Percentiles rank a stretch among this genome's conserved stretches.
Conservation (phyloP, 2,888 invertebrate species). For the Lissonota sp. region DNA sequence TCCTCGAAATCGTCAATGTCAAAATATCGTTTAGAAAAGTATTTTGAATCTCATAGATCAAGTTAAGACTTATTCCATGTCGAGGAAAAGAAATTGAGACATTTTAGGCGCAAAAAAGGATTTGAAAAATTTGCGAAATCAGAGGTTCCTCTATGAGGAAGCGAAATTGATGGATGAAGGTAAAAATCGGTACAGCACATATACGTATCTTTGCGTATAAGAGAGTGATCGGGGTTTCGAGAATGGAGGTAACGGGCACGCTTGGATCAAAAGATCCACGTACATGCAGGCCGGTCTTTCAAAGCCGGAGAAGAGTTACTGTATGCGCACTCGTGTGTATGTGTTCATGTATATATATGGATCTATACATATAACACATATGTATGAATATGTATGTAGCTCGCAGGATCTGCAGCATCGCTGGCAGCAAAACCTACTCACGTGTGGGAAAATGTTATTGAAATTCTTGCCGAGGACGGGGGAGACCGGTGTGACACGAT, state of each 20-base stretch:
- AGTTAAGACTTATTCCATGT: too few relatives aligned
- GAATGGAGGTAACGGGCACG: constrained; percentile 60
- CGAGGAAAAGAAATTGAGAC: too few relatives aligned
- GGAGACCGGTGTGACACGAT: constrained; percentile 58
- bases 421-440: constrained; percentile 57
- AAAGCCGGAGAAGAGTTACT: constrained; percentile 46
- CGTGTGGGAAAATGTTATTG: constrained; percentile 79
- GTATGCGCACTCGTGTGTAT: constrained; percentile 38
- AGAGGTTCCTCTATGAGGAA: too few relatives aligned
- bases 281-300: constrained; percentile 16
- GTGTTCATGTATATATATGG: constrained; percentile 39
- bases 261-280: constrained; percentile 31
- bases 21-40: too few relatives aligned
- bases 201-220: too few relatives aligned
- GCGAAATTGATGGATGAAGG: too few relatives aligned
- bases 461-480: constrained; percentile 72
- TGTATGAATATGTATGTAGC: constrained; percentile 1
- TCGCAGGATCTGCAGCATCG: constrained; percentile 55
- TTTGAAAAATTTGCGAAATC: too few relatives aligned
- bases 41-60: too few relatives aligned
- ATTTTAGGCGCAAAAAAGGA: too few relatives aligned
- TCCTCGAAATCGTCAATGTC: too few relatives aligned
- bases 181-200: too few relatives aligned
- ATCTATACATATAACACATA: constrained; percentile 10
- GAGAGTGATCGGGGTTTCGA: constrained; percentile 15